These are phyloP conservation scores for Catonia carolina DNA, from an alignment of 2,888 invertebrate genomes.

Conservation along the genomic window DNA sequence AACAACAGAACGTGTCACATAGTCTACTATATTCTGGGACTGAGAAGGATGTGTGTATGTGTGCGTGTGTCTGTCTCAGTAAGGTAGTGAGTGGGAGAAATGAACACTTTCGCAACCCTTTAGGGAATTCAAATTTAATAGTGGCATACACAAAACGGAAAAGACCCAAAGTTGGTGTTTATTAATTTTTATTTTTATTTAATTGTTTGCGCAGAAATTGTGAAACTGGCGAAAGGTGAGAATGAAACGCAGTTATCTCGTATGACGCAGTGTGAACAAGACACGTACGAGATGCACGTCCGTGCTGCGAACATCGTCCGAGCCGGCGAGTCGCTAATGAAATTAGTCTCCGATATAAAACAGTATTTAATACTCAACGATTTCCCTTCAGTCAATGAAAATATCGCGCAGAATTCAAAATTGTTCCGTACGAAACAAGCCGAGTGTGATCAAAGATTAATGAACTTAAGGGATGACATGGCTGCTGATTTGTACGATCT, in stretches of 20 bases:
- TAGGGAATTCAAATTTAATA: too few species aligned
- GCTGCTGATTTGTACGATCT: conserved; percentile 87
- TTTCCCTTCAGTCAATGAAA: conserved; percentile 96
- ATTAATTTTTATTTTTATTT: conserved; percentile 38
- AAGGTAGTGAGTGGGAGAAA: too few species aligned
- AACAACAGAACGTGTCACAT: too few species aligned
- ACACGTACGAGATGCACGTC: conserved; percentile 95
- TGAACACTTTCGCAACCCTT: too few species aligned
- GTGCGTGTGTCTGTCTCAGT: too few species aligned
- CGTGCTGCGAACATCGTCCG: conserved; percentile 93
- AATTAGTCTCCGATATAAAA: conserved; percentile 94
- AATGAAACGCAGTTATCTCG: conserved; percentile 83
- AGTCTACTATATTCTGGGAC: too few species aligned
- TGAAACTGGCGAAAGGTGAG: conserved; percentile 82
- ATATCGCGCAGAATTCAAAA: conserved; percentile 89
- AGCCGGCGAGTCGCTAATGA: conserved; percentile 95
- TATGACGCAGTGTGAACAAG: conserved; percentile 90
- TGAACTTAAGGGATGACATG: conserved; percentile 89
- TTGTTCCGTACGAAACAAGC: conserved; percentile 82
- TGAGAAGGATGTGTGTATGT: too few species aligned
- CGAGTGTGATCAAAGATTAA: conserved; percentile 88
- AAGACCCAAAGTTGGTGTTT: too few species aligned
- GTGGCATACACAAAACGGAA: too few species aligned
- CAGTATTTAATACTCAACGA: conserved; percentile 97
- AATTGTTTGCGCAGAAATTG: conserved; percentile 79